Conservation (phyloP, 2,113 vertebrate species). For the Pristiophorus japonicus region DNA sequence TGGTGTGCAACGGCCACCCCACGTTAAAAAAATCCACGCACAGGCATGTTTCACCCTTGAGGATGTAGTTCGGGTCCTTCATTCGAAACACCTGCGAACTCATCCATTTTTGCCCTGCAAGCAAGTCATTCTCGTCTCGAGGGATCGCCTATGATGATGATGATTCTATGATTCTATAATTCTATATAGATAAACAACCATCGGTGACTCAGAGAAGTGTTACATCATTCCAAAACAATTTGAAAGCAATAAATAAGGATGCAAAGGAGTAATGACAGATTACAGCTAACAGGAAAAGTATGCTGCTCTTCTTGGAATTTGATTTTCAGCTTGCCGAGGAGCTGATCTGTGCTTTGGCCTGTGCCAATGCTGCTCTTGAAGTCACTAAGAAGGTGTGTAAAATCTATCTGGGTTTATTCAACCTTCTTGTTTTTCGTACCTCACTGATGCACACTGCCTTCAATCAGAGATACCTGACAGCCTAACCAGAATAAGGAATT, state of each 20-base stretch:
- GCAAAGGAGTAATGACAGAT: background rate
- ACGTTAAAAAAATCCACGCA: no score
- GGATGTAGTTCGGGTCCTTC: no score
- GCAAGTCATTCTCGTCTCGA: no score
- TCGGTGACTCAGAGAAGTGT: background rate
- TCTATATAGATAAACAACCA: background rate
- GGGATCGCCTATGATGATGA: no score
- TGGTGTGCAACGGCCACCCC: no score
- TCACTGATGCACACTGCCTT: background rate
- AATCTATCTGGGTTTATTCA: background rate
- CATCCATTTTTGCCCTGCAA: no score
- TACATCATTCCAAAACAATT: background rate
- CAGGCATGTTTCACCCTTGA: no score
- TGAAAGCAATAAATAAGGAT: background rate
- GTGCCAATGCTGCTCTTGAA: background rate
- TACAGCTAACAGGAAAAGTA: background rate
- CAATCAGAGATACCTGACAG: background rate
- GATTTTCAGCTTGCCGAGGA: background rate
- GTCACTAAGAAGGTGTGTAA: background rate
- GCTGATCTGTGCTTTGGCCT: background rate
- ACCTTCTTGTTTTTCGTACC: background rate
- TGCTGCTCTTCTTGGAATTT: background rate
- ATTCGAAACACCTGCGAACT: no score
- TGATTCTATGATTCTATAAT: no score
- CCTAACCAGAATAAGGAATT: background rate